Conservation (phyloP, 2,113 vertebrate genomes). For the Promerops cafer region DNA sequence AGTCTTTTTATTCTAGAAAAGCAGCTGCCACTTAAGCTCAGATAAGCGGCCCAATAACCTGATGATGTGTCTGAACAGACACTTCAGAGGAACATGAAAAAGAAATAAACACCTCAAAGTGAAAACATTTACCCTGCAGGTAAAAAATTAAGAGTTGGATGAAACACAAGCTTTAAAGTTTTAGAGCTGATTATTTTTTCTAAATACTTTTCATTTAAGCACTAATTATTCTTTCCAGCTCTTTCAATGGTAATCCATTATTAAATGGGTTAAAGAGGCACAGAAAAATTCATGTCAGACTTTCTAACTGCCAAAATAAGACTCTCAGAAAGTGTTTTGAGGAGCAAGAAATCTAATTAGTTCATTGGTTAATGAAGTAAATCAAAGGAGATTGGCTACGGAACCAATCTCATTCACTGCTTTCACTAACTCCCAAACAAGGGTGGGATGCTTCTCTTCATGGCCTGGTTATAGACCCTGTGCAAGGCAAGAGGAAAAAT, state of each 20-base stretch:
- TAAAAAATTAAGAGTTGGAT: background rate
- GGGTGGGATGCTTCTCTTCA: background rate
- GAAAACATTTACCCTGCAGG: background rate
- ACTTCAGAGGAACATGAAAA: background rate
- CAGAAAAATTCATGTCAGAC: background rate
- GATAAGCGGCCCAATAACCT: background rate
- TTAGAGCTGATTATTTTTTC: background rate
- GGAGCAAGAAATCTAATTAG: slow-evolving; percentile 43
- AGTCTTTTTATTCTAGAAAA: background rate
- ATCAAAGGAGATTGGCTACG: background rate
- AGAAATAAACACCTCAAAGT: background rate
- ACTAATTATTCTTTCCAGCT: background rate
- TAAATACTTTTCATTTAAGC: background rate
- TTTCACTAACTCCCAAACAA: background rate
- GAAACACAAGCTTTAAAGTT: background rate
- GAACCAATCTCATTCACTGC: slow-evolving; percentile 18
- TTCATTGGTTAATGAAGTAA: slow-evolving; percentile 60
- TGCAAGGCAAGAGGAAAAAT: background rate
- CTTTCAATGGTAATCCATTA: background rate
- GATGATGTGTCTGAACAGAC: background rate
- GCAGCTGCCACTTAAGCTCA: background rate
- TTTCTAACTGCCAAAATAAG: background rate
- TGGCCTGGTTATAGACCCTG: background rate
- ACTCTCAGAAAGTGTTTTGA: background rate
- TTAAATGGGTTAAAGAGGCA: background rate